A percentile compares a stretch with the other conserved stretches of the same genome.
Conservation (phyloP, 2,113 vertebrate genomes). For the Paratilapia polleni region DNA sequence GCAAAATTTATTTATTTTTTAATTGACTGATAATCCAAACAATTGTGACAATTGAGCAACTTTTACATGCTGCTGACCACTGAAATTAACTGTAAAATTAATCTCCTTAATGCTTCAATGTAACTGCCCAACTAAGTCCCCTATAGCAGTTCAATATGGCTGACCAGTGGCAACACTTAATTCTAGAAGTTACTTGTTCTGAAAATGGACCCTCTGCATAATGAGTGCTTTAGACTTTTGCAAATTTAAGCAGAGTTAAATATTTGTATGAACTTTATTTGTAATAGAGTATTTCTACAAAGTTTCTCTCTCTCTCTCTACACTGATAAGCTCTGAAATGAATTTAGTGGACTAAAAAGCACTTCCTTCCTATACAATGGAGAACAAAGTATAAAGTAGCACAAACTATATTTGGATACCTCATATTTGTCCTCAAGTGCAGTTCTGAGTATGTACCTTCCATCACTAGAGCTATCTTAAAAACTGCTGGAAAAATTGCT, state of each 20-base stretch:
- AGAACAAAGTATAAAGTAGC: background rate
- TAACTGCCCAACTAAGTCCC: background rate
- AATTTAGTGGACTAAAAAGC: background rate
- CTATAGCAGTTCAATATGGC: background rate
- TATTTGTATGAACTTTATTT: background rate
- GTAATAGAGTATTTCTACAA: background rate
- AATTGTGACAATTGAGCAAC: too few species aligned
- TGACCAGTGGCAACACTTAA: background rate
- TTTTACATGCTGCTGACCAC: too few species aligned
- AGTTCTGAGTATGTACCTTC: background rate
- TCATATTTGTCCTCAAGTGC: background rate
- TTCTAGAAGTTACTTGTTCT: background rate
- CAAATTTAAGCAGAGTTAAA: background rate
- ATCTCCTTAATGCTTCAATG: background rate
- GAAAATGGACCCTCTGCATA: too few species aligned
- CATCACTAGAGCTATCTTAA: too few species aligned
- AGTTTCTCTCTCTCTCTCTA: too few species aligned
- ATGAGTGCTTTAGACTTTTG: background rate
- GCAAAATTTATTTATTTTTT: too few species aligned
- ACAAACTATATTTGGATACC: background rate
- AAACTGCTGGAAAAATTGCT: too few species aligned
- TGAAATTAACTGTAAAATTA: too few species aligned
- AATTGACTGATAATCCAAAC: too few species aligned
- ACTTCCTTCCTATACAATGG: background rate
- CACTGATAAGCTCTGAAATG: background rate